Base-by-base conservation (phyloP, 2,888 invertebrate genomes). In the Pelosia muscerda region DNA sequence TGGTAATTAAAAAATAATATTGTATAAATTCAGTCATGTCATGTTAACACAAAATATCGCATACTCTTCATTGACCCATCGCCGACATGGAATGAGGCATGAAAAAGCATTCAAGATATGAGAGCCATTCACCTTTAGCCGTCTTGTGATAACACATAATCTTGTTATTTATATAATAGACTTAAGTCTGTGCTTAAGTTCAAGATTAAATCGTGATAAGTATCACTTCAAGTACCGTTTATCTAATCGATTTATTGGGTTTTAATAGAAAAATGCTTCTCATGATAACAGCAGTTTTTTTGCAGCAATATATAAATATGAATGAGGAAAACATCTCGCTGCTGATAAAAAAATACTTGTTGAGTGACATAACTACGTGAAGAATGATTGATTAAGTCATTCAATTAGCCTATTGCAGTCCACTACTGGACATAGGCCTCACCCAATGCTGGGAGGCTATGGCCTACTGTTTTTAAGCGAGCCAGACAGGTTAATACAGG, bases 211-310 rank as follows among this genome's bases (percentile, higher is more conserved):
- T 25, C 54, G 6, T 19, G 9, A 28, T 28, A 28, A n/a, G 28
- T 31, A 31, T 9, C 56, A n/a, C 28, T 11, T 57, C 28, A 57
- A 57, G 57, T 31, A 57, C 57, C 19, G n/a, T 55, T 56, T 57
- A 57, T 57, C 57, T 57, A 10, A 57, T 31, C 57, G 57, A 31
- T 26, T 57, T 57, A 57, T 57, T 57, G 28, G 26, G 3, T 57
- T 57, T 57, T 57, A 57, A 57, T 57, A 55, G 57, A 28, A 31
- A 57, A 10, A n/a, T n/a, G 19, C 57, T 19, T 28, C 15, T 2
- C 10, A 8, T 3, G 23, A 54, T 54, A 23, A 23, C 5, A 23
- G 22, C 54, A 22, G 54, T 23, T 11, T 38, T 38, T 38, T 13
- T 53, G n/a, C 9, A n/a, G 9, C 9, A 23, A 54, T 13, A 54